Percentiles rank a stretch among this genome's conserved stretches.
Conservation (phyloP, 2,888 invertebrate genomes). For the Polydrusus pterygomalis region DNA sequence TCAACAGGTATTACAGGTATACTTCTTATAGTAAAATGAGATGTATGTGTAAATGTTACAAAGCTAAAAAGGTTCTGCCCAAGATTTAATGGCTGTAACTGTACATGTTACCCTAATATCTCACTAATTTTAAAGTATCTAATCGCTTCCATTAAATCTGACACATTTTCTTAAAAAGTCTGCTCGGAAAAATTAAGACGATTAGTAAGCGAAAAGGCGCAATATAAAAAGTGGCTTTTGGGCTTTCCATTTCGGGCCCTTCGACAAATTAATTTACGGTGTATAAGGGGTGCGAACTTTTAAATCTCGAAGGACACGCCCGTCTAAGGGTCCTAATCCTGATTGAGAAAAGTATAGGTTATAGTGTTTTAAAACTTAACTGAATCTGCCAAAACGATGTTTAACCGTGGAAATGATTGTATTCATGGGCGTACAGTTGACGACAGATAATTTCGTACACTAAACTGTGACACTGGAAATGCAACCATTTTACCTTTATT, state of each 20-base stretch:
- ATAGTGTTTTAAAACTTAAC: too few relatives aligned
- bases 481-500: too few relatives aligned
- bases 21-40: too few relatives aligned
- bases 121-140: neutral
- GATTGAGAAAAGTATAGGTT: neutral
- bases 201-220: constrained; percentile 12
- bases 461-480: too few relatives aligned
- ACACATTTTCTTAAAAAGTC: constrained; percentile 22
- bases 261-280: constrained; percentile 12
- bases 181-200: constrained; percentile 19
- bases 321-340: neutral
- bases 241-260: constrained; percentile 8
- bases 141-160: neutral
- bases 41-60: too few relatives aligned
- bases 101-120: neutral
- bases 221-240: constrained; percentile 28
- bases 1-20: too few relatives aligned
- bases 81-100: too few relatives aligned
- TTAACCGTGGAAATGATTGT: too few relatives aligned
- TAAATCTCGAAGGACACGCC: constrained; percentile 9
- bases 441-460: too few relatives aligned
- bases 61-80: too few relatives aligned
- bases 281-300: constrained; percentile 17
- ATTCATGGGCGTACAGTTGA: too few relatives aligned
- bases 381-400: too few relatives aligned